Conservation (phyloP, 2,888 invertebrate species). For the Thereva nobilitata region DNA sequence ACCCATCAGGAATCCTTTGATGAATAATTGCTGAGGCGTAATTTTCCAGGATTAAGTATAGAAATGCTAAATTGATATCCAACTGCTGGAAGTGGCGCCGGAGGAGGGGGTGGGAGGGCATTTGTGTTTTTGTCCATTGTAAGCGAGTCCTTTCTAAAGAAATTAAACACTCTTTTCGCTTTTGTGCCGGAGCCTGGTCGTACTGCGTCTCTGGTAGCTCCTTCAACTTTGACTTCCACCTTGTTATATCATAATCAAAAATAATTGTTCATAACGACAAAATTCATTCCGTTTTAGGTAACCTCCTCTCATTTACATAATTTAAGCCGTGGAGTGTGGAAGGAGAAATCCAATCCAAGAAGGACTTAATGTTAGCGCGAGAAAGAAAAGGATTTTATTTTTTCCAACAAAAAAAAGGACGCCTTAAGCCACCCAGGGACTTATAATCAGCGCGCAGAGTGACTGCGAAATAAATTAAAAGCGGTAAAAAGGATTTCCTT, state of each 20-base stretch:
- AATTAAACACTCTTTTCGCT: too few relatives aligned
- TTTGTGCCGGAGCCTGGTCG: too few relatives aligned
- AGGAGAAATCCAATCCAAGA: not conserved
- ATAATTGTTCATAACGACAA: conserved; percentile 33
- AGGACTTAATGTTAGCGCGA: not conserved
- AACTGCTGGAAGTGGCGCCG: not conserved
- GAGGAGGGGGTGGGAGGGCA: too few relatives aligned
- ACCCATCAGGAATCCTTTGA: conserved; percentile 21
- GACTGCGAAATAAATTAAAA: conserved; percentile 27
- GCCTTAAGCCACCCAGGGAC: conserved; percentile 27
- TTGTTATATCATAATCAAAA: conserved; percentile 32
- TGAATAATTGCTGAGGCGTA: conserved; percentile 25
- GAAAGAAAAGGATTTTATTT: conserved; percentile 15
- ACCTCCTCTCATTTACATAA: conserved; percentile 30
- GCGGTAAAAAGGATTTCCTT: conserved; percentile 13
- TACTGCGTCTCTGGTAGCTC: not conserved
- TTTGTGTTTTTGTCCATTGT: too few relatives aligned
- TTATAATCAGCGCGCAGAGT: conserved; percentile 18
- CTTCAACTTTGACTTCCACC: conserved; percentile 17
- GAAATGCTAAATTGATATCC: conserved; percentile 18
- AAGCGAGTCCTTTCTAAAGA: too few relatives aligned
- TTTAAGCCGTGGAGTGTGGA: not conserved
- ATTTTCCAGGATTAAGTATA: conserved; percentile 10
- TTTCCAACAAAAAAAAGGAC: conserved; percentile 8
- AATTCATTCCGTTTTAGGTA: conserved; percentile 25